A percentile compares a stretch with the other conserved stretches of the same genome.
Conservation (phyloP, 2,888 invertebrate genomes). For the Eupeodes luniger region DNA sequence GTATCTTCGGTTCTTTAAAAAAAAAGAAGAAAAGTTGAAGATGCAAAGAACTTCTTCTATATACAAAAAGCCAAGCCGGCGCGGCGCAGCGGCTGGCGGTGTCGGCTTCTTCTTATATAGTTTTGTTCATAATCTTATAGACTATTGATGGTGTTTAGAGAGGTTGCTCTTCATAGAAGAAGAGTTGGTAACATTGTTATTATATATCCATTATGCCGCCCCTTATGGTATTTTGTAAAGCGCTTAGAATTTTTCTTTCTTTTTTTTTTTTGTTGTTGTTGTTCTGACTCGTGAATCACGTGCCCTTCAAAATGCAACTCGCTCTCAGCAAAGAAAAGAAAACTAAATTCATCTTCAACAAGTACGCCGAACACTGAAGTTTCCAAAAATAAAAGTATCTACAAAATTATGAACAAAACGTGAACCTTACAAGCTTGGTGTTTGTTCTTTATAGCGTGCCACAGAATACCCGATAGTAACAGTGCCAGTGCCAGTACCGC, state of each 20-base stretch:
- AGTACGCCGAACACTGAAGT: conserved; percentile 53
- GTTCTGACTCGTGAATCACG: conserved; percentile 63
- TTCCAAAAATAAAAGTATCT: not conserved
- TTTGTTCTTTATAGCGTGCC: not conserved
- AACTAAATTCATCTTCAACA: conserved; percentile 62
- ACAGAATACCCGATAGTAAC: not conserved
- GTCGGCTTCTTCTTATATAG: conserved; percentile 21
- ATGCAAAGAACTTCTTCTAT: conserved; percentile 28
- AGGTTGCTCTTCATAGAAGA: conserved; percentile 54
- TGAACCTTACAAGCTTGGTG: conserved; percentile 41
- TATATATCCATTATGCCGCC: conserved; percentile 73
- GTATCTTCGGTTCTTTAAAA: conserved; percentile 37
- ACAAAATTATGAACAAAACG: conserved; percentile 55
- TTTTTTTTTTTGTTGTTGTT: conserved; percentile 41
- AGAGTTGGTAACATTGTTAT: conserved; percentile 63
- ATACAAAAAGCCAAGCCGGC: conserved; percentile 52
- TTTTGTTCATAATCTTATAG: conserved; percentile 29
- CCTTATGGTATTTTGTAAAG: conserved; percentile 49
- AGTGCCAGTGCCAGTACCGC: too few relatives aligned
- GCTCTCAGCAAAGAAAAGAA: conserved; percentile 44
- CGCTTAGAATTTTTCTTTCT: conserved; percentile 56
- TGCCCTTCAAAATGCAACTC: conserved; percentile 70
- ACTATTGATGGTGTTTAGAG: conserved; percentile 67
- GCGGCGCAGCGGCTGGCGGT: not conserved
- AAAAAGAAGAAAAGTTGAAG: conserved; percentile 13